These are phyloP conservation scores for Nomada flava DNA, from an alignment of 2,888 invertebrate genomes.

Conservation along the genomic window DNA sequence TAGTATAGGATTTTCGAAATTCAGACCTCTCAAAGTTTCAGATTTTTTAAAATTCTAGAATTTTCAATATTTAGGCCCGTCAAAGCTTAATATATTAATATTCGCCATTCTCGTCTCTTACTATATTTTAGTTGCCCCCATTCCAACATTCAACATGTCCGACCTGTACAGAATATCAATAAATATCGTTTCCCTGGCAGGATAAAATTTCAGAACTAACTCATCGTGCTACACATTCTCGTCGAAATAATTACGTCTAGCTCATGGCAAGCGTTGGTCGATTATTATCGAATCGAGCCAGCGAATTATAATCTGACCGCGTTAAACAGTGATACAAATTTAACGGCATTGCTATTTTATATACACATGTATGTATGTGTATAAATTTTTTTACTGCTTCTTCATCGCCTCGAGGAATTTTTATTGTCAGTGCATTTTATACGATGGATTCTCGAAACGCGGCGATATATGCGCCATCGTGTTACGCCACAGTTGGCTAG, in stretches of 20 bases:
- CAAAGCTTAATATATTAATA: too few species aligned
- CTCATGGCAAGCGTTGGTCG: slow-evolving; percentile 24
- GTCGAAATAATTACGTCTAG: slow-evolving; percentile 41
- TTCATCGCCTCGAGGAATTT: slow-evolving; percentile 38
- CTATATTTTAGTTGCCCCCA: background rate
- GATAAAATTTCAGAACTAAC: slow-evolving; percentile 17
- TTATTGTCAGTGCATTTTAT: slow-evolving; percentile 43
- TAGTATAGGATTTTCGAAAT: too few species aligned
- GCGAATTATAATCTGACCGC: slow-evolving; percentile 48
- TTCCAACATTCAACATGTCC: background rate
- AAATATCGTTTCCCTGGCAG: slow-evolving; percentile 14
- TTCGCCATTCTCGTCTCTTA: too few species aligned
- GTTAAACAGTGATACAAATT: slow-evolving; percentile 7
- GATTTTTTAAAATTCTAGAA: background rate
- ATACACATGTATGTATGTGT: too few species aligned
- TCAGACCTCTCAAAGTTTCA: too few species aligned
- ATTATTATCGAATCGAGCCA: slow-evolving; percentile 59
- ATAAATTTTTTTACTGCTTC: slow-evolving; percentile 1
- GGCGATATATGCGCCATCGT: slow-evolving; percentile 39
- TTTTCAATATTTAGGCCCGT: background rate
- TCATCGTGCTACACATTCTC: slow-evolving; percentile 4
- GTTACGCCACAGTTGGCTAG: slow-evolving; percentile 36
- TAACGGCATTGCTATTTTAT: slow-evolving; percentile 14
- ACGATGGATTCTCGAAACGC: slow-evolving; percentile 43
- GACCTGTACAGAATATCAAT: background rate